Base-by-base conservation (phyloP, 2,888 invertebrate genomes). In the Microctonus brassicae region DNA sequence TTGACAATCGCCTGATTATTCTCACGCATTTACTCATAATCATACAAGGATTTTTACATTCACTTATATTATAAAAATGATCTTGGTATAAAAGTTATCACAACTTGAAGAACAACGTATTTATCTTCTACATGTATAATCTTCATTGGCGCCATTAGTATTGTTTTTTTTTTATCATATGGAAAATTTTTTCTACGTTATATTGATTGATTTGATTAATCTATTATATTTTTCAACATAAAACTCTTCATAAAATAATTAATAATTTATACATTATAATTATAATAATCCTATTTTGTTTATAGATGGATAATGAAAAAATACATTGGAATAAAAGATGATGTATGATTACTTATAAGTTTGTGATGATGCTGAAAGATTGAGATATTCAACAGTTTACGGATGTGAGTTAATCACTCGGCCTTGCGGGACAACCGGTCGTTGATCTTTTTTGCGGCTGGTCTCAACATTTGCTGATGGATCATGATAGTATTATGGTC, bases 131-230 rank as follows among this genome's bases (percentile, higher is more conserved):
- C 29, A 22, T n/a, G n/a, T n/a, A n/a, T 58, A 66, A 66, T 66
- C 66, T 57, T 63, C 52, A 42, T 57, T n/a, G 65, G 62, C 64
- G 69, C 36, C 65, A 26, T 24, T 34, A 10, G 57, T 34, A n/a
- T n/a, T n/a, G 65, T 70, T 52, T 71, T 70, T 69, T 66, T 53
- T 26, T 29, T 34, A 57, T 36, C 63, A 60, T 53, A 39, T 65
- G 58, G 52, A 52, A 52, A 22, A 64, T 42, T 70, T 64, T 34
- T 20, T 53, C 34, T 33, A 22, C 13, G 52, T 24, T 13, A 53
- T 17, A 47, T 47, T 47, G 39, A 39, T n/a, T n/a, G n/a, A n/a
- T 17, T 47, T 7, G 17, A 6, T 47, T 47, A 20, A 47, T 17
- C 47, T 17, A 20, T 47, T n/a, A 47, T 7, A n/a, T 17, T 47